These are phyloP conservation scores for Brachionus calyciflorus DNA, from an alignment of 1,140 invertebrate genomes.

Conservation along the genomic window DNA sequence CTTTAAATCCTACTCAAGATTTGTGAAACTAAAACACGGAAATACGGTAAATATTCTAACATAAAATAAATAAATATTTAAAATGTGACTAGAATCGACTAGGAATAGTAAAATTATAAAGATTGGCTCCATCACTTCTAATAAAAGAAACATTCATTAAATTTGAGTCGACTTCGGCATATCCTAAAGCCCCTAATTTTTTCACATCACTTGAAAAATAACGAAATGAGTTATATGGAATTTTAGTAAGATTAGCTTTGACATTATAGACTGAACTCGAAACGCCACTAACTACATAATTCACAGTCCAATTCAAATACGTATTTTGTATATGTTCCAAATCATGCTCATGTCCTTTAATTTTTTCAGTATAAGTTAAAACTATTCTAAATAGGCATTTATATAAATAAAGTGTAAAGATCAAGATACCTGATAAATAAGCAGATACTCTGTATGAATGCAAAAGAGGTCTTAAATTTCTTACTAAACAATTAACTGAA, in stretches of 20 bases:
- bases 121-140: constrained; percentile 49
- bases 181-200: not conserved
- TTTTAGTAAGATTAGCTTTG: constrained; percentile 51
- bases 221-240: constrained; percentile 53
- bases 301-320: constrained; percentile 48
- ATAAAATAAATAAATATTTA: not conserved
- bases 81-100: not conserved
- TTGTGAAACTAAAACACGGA: too few species aligned
- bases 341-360: constrained; percentile 63
- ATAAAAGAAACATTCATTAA: constrained; percentile 57
- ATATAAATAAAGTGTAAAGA: too few species aligned
- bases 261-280: constrained; percentile 58
- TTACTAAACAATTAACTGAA: constrained; percentile 59
- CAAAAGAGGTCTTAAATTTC: constrained; percentile 60
- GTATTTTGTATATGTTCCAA: constrained; percentile 54
- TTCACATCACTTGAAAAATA: constrained; percentile 56
- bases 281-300: constrained; percentile 59
- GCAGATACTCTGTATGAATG: constrained; percentile 60
- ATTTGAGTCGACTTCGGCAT: constrained; percentile 51
- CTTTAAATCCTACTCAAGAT: too few species aligned
- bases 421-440: constrained; percentile 63
- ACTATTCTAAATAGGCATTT: too few species aligned
- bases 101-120: constrained; percentile 48
- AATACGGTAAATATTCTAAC: too few species aligned
- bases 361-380: too few species aligned